Conservation (phyloP, 2,888 invertebrate genomes). For the Acrocyrtus sp. region DNA sequence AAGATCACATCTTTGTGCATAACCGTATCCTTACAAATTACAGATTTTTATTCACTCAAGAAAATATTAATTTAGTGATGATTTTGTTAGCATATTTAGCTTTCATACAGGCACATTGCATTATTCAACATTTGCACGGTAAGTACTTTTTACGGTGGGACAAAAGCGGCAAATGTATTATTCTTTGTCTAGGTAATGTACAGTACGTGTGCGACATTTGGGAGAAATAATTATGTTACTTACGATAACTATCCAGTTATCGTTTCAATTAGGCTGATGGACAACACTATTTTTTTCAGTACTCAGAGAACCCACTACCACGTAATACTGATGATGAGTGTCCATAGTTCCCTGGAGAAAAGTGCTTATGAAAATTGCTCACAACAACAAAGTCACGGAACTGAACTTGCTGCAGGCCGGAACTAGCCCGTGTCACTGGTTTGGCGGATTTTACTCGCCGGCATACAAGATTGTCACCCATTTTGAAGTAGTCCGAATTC, state of each 20-base stretch:
- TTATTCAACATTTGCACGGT: background rate
- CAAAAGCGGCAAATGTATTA: no score
- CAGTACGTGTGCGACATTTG: no score
- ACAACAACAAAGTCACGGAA: slow-evolving; percentile 56
- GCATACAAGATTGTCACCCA: slow-evolving; percentile 55
- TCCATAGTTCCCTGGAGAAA: slow-evolving; percentile 59
- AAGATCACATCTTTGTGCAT: slow-evolving; percentile 24
- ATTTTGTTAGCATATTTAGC: slow-evolving; percentile 3
- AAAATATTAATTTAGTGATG: background rate
- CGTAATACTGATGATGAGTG: slow-evolving; percentile 43
- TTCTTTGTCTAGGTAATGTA: no score
- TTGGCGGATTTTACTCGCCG: slow-evolving; percentile 55
- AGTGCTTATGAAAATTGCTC: slow-evolving; percentile 49
- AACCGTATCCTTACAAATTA: background rate
- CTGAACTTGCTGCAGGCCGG: slow-evolving; percentile 36
- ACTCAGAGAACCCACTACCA: slow-evolving; percentile 17
- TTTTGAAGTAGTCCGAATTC: slow-evolving; percentile 52
- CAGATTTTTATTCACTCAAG: background rate
- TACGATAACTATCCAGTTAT: no score
- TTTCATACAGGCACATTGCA: slow-evolving; percentile 40
- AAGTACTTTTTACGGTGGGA: no score
- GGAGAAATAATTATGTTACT: no score
- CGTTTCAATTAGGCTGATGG: no score
- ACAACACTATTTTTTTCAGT: no score
- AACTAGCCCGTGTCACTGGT: slow-evolving; percentile 20